Evolutionary conservation across 2,113 vertebrate species (phyloP).

Genomic region (Saccopteryx leptura): DNA sequence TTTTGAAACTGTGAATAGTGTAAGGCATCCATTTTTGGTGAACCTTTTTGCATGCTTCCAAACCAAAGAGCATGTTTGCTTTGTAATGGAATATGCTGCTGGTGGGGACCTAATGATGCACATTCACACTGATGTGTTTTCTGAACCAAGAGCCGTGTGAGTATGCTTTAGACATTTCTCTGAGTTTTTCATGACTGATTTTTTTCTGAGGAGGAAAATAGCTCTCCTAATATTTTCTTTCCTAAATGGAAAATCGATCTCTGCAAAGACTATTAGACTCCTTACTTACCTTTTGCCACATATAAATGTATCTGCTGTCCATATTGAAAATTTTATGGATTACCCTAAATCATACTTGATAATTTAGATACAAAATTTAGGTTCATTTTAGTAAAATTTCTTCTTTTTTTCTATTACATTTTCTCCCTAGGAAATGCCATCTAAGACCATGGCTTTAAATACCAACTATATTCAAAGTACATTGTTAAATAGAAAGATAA

Average conservation of each 20-base stretch:
- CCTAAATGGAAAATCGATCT: conserved; percentile 2
- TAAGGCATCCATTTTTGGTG: conserved; percentile 99
- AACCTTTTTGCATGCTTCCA: conserved; percentile 99
- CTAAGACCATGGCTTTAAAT: background rate
- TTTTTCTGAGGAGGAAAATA: background rate
- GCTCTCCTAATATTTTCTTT: background rate
- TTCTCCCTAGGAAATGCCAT: conserved; percentile 35
- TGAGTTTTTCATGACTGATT: background rate
- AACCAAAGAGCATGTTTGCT: conserved; percentile 99
- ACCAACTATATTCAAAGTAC: background rate
- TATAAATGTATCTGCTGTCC: background rate
- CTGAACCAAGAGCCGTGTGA: conserved; percentile 98
- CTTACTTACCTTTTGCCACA: background rate
- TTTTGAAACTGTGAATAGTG: conserved; percentile 99
- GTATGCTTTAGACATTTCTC: conserved; percentile 83
- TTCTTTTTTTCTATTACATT: conserved; percentile 33
- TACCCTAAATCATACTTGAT: conserved; percentile 49
- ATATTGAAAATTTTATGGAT: conserved; percentile 48
- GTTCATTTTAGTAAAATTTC: conserved; percentile 27
- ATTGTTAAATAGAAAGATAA: conserved; percentile 7
- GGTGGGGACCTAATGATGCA: conserved; percentile 99
- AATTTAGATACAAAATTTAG: conserved; percentile 11
- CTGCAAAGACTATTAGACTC: conserved; percentile 16
- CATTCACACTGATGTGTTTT: conserved; percentile 99
- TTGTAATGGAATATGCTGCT: conserved; percentile 99